Conservation (phyloP, 2,797 vertebrate species). For the Borostomias antarcticus region DNA sequence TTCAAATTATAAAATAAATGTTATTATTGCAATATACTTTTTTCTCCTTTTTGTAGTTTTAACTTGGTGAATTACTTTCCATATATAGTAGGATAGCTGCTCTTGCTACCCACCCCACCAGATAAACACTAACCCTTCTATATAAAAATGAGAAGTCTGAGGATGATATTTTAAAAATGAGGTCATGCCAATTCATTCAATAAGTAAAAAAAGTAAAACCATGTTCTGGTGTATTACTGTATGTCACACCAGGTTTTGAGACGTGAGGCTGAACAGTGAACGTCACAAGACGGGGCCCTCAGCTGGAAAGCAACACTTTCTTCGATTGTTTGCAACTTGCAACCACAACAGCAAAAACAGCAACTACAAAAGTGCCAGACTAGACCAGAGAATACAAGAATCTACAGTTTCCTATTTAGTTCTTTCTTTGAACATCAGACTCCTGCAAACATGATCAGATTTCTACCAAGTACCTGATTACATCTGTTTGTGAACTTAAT, state of each 20-base stretch:
- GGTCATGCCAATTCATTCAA: conserved; percentile 36
- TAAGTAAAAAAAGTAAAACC: conserved; percentile 63
- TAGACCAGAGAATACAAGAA: conserved; percentile 83
- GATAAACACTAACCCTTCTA: conserved; percentile 20
- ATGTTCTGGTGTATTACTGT: conserved; percentile 64
- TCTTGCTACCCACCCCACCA: conserved; percentile 27
- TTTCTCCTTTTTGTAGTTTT: conserved; percentile 77
- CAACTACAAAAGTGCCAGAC: conserved; percentile 88
- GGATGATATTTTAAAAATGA: conserved; percentile 1
- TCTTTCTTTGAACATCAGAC: conserved; percentile 70
- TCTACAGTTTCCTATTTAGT: conserved; percentile 60
- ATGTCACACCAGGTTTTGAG: conserved; percentile 63
- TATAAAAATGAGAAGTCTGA: conserved; percentile 29
- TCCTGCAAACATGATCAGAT: conserved; percentile 77
- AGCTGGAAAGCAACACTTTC: conserved; percentile 63
- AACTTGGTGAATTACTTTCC: conserved; percentile 28
- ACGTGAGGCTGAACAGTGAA: conserved; percentile 57
- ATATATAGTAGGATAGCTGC: conserved; percentile 50
- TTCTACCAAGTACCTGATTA: conserved; percentile 91
- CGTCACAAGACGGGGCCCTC: conserved; percentile 74
- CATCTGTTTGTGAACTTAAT: conserved; percentile 77
- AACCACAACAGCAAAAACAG: conserved; percentile 77
- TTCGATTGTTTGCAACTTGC: conserved; percentile 78
- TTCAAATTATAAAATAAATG: conserved; percentile 78
- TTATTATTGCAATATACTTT: conserved; percentile 71